Conservation (phyloP, 2,888 invertebrate genomes). For the Dugesia japonica region DNA sequence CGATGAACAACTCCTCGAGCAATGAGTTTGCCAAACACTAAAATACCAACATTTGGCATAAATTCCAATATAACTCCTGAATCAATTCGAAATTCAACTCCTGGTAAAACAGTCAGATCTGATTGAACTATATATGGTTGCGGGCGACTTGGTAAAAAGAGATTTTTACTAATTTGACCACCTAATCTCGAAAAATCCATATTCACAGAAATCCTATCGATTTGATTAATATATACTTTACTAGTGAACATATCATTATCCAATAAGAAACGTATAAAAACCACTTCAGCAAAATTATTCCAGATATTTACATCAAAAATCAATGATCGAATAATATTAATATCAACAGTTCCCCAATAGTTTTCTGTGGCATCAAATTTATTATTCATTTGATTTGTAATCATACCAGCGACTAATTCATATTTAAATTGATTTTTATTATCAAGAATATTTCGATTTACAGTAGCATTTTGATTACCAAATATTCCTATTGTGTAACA, state of each 20-base stretch:
- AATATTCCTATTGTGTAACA: slow-evolving; percentile 69
- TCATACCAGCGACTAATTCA: slow-evolving; percentile 69
- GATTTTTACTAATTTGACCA: slow-evolving; percentile 54
- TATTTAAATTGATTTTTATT: slow-evolving; percentile 54
- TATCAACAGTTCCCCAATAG: slow-evolving; percentile 78
- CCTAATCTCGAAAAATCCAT: slow-evolving; percentile 40
- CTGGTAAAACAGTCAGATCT: slow-evolving; percentile 92
- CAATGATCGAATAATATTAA: slow-evolving; percentile 59
- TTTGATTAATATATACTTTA: slow-evolving; percentile 47
- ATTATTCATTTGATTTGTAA: slow-evolving; percentile 71
- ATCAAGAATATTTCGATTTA: slow-evolving; percentile 72
- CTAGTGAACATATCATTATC: slow-evolving; percentile 44
- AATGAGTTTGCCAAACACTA: slow-evolving; percentile 72
- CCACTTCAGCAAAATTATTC: slow-evolving; percentile 87
- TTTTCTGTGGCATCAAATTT: slow-evolving; percentile 73
- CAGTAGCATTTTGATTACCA: slow-evolving; percentile 78
- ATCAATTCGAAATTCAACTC: slow-evolving; percentile 65
- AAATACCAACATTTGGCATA: slow-evolving; percentile 78
- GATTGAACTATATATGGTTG: slow-evolving; percentile 51
- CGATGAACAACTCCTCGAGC: slow-evolving; percentile 57
- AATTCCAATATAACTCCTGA: slow-evolving; percentile 81
- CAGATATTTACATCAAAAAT: slow-evolving; percentile 98
- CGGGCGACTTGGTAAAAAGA: slow-evolving; percentile 38
- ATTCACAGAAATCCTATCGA: slow-evolving; percentile 39
- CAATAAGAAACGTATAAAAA: slow-evolving; percentile 69